Evolutionary conservation across 2,888 invertebrate genomes (phyloP), one percentile per base, ranked within the genome.

Genomic region (Dastarcus helophoroides): DNA sequence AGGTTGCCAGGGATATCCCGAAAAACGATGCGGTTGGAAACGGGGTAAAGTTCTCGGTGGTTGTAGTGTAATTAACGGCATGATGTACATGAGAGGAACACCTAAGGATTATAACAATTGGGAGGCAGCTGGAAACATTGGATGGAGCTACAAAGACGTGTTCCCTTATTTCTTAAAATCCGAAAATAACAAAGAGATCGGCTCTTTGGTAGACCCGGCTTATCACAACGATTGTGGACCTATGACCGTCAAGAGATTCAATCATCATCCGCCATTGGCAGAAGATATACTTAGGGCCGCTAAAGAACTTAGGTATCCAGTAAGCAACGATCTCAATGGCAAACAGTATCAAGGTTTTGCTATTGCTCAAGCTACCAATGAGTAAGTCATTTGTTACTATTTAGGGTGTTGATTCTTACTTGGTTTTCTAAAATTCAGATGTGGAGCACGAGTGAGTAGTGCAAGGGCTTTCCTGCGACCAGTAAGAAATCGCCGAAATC

Each of bases 61-160:
- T 0, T 71, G 71, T 41, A 71, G 74, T 25, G 76, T 75, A 0
- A 71, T 79, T 31, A 82, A 86, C 51, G 84, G 84, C 1, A 86
- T 86, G 85, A 82, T 80, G 74, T 85, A 85, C 55, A 76, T 79
- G 57, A 66, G 85, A 12, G 85, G 85, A 0, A 76, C 79, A 43
- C 68, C 76, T 0, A 68, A 65, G 2, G 85, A 85, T 60, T 85
- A 78, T 58, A 76, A 84, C 49, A 67, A 71, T 5, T 85, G 85
- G 85, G 79, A 69, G 3, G 65, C 64, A 8, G 68, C 73, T 36
- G 84, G 84, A 1, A 82, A 81, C 19, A 50, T 59, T 0, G 81
- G 79, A n/a, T 85, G 85, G 85, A 67, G 73, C 3, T 85, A 80
- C 71, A 65, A 67, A n/a, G 78, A 83, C 25, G 73, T 84, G 4